A percentile compares a stretch with the other conserved stretches of the same genome.
phyloP scores from a whole-genome alignment of 2,113 vertebrate genomes.

The Sterrhoptilus dennistouni region DNA sequence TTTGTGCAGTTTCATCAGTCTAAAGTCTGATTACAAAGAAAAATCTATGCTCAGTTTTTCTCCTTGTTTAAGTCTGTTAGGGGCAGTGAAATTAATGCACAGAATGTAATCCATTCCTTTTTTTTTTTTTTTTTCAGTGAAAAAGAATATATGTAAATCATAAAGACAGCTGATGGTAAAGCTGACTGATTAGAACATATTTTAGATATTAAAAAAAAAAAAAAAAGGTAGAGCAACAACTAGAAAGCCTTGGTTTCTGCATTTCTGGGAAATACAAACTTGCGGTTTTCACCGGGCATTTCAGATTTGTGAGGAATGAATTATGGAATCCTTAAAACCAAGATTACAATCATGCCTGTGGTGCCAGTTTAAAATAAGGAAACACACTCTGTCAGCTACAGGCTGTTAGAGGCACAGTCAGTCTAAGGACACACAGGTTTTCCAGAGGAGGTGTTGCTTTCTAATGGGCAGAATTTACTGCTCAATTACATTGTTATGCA shows the following conservation, averaged over 20 bases:
- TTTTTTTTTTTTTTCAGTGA: background rate
- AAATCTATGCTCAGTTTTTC: background rate
- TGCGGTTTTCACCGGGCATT: background rate
- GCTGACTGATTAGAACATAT: background rate
- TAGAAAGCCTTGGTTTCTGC: background rate
- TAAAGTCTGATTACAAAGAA: background rate
- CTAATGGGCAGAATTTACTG: background rate
- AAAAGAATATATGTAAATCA: background rate
- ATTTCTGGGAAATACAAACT: background rate
- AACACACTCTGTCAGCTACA: background rate
- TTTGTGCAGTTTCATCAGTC: background rate
- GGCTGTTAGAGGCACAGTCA: background rate
- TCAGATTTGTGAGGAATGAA: background rate
- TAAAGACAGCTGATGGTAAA: background rate
- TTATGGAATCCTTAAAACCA: background rate
- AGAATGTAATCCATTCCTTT: background rate
- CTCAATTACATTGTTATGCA: background rate
- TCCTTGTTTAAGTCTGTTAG: background rate
- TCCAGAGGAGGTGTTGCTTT: background rate
- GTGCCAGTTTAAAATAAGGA: background rate
- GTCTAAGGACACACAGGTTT: background rate
- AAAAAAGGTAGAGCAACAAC: background rate
- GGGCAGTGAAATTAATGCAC: background rate
- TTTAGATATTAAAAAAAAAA: background rate
- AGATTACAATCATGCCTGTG: background rate